phyloP scores from a whole-genome alignment of 2,888 invertebrate genomes.

The Apamea epomidion region DNA sequence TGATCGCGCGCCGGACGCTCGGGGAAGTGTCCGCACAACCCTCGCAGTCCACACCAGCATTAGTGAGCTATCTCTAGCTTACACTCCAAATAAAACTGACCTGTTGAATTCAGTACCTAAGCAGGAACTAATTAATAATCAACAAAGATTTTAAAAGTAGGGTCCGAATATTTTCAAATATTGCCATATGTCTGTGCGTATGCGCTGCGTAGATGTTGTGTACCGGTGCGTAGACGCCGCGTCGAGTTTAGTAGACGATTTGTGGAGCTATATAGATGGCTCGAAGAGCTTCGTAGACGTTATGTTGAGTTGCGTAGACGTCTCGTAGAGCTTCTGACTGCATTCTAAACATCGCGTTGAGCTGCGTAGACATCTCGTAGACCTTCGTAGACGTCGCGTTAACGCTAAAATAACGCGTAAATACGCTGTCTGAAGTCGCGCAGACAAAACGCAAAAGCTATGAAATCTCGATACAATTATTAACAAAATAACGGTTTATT shows the following conservation, averaged over 20 bases:
- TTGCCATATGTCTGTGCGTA: background rate
- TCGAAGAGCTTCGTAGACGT: background rate
- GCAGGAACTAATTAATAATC: background rate
- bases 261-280: background rate
- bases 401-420: background rate
- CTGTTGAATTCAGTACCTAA: constrained; percentile 12
- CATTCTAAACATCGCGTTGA: too few relatives aligned
- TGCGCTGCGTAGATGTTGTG: too few relatives aligned
- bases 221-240: background rate
- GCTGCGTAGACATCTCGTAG: background rate
- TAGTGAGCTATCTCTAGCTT: constrained; percentile 48
- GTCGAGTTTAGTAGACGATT: background rate
- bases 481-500: background rate
- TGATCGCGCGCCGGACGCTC: constrained; percentile 73
- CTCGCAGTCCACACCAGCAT: constrained; percentile 43
- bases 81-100: constrained; percentile 3
- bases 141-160: background rate
- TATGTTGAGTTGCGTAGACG: background rate
- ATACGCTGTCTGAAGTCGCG: background rate
- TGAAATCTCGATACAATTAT: background rate
- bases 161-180: background rate
- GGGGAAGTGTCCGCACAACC: constrained; percentile 70
- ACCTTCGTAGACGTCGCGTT: background rate
- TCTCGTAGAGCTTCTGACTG: background rate
- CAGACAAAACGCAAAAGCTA: background rate